Conservation (phyloP, 2,113 vertebrate genomes). For the Thryonomys swinderianus region DNA sequence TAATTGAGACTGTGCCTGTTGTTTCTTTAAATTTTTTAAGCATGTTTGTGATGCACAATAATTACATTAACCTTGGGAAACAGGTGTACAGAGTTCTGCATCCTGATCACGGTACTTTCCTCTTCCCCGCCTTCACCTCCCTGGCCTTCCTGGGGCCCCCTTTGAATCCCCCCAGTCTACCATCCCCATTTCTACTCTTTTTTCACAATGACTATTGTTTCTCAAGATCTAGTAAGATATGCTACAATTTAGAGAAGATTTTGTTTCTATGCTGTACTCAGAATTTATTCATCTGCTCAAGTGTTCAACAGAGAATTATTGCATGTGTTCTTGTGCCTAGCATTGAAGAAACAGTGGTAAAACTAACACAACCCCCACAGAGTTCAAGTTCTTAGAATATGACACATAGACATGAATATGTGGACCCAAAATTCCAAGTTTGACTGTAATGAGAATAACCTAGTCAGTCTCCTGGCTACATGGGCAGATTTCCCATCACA, state of each 20-base stretch:
- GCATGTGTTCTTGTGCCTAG: neutral
- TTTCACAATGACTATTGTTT: neutral
- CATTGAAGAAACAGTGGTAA: neutral
- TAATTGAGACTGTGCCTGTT: neutral
- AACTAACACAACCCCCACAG: neutral
- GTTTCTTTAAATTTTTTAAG: neutral
- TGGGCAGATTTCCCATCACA: neutral
- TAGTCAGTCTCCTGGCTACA: neutral
- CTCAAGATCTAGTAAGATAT: neutral
- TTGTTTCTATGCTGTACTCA: neutral
- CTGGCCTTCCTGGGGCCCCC: neutral
- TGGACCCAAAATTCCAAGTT: neutral
- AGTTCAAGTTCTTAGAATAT: neutral
- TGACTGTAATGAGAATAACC: neutral
- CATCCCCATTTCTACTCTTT: neutral
- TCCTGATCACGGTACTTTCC: neutral
- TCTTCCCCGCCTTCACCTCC: neutral
- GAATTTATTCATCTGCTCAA: neutral
- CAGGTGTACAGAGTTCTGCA: accelerated
- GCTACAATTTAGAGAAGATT: neutral
- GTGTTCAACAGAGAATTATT: neutral
- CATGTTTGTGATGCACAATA: neutral
- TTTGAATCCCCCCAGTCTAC: neutral
- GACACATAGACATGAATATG: neutral
- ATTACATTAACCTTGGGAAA: neutral